Conservation (phyloP, 2,113 vertebrate species). For the Saguinus imperator region DNA sequence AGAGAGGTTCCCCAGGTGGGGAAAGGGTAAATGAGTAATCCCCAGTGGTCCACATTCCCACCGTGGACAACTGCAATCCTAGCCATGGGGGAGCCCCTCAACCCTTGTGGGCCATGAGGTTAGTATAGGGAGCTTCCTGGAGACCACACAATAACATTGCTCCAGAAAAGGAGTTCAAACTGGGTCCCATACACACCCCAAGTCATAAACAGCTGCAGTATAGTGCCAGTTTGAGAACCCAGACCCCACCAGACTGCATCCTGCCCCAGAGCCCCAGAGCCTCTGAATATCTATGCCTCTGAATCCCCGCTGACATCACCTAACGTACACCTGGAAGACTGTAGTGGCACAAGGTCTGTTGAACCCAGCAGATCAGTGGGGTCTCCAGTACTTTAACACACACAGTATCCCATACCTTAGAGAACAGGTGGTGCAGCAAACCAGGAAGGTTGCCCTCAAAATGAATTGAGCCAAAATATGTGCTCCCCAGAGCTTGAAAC, state of each 20-base stretch:
- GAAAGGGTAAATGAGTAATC: background rate
- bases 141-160: background rate
- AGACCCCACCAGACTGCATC: background rate
- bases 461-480: background rate
- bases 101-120: background rate
- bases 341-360: fast-evolving
- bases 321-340: background rate
- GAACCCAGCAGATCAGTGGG: background rate
- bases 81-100: background rate
- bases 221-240: background rate
- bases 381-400: background rate
- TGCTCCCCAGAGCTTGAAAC: background rate
- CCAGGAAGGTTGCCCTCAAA: background rate
- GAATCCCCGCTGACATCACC: background rate
- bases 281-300: background rate
- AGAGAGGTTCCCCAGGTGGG: background rate
- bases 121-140: background rate
- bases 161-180: background rate
- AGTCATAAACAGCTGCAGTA: background rate
- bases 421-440: background rate
- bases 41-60: background rate
- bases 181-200: background rate
- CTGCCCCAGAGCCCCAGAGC: background rate
- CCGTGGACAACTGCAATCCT: background rate
- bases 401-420: background rate